Conservation (phyloP, 2,113 vertebrate species). For the Bufo bufo region DNA sequence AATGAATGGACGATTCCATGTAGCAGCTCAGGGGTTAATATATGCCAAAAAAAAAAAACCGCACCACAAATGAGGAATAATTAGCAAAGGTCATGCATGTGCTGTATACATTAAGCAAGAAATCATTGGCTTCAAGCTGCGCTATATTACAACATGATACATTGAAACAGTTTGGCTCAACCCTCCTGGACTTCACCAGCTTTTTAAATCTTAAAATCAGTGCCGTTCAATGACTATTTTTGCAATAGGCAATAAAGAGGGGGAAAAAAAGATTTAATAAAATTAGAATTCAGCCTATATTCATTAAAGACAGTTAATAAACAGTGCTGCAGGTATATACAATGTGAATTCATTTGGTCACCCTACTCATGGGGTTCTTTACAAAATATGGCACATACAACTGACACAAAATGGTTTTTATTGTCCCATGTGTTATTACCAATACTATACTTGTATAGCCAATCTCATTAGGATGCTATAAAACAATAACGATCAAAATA, state of each 20-base stretch:
- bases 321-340: background rate
- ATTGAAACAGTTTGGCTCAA: conserved; percentile 69
- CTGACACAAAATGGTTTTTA: background rate
- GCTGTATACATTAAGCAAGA: conserved; percentile 74
- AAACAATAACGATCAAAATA: background rate
- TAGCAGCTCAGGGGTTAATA: conserved; percentile 20
- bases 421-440: background rate
- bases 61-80: conserved; percentile 73
- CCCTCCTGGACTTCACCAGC: conserved; percentile 66
- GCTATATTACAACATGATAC: conserved; percentile 77
- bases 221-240: conserved; percentile 24
- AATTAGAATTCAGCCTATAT: background rate
- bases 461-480: background rate
- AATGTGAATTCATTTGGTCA: conserved; percentile 8
- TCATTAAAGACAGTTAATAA: background rate
- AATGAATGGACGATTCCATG: background rate
- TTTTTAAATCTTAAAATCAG: conserved; percentile 56
- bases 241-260: background rate
- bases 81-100: conserved; percentile 75
- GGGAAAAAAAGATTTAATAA: background rate
- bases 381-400: conserved; percentile 39
- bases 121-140: conserved; percentile 80
- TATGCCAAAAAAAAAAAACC: conserved; percentile 63
- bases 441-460: background rate
- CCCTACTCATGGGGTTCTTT: background rate